Percentiles rank a stretch among this genome's conserved stretches.
Evolutionary conservation across 2,113 vertebrate species (phyloP).

Genomic region (Leuciscus idus): DNA sequence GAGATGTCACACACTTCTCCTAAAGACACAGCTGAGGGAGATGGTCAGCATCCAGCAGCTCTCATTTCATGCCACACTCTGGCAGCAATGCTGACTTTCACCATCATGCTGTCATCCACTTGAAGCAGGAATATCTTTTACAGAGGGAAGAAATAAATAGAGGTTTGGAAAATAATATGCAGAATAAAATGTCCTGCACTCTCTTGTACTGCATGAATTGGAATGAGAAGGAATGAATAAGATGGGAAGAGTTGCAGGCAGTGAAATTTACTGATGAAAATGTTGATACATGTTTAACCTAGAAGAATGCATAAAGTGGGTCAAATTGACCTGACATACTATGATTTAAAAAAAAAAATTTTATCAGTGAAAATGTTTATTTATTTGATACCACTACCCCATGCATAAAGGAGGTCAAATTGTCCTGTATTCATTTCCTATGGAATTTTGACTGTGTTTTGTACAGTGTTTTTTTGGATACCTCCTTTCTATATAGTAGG

Average conservation of each 20-base stretch:
- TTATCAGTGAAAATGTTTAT: too few species aligned
- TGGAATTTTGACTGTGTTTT: too few species aligned
- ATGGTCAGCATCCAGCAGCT: constrained; percentile 43
- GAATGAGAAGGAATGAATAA: neutral
- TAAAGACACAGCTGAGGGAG: constrained; percentile 31
- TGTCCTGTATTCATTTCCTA: too few species aligned
- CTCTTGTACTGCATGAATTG: neutral
- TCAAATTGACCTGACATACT: too few species aligned
- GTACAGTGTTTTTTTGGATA: too few species aligned
- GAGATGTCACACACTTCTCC: constrained; percentile 9
- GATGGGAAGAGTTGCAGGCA: neutral
- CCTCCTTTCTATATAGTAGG: too few species aligned
- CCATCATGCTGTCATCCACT: constrained; percentile 27
- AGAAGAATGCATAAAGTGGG: too few species aligned
- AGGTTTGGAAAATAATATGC: constrained; percentile 36
- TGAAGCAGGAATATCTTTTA: constrained; percentile 15
- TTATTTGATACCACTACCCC: too few species aligned
- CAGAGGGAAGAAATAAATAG: constrained; percentile 37
- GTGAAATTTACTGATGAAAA: neutral
- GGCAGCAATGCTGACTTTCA: constrained; percentile 12
- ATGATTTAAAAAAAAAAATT: too few species aligned
- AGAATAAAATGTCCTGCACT: constrained; percentile 8
- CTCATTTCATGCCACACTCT: constrained; percentile 36
- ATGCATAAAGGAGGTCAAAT: too few species aligned
- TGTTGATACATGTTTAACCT: too few species aligned